Evolutionary conservation across 2,888 invertebrate genomes (phyloP), one percentile per base, ranked within the genome.

Genomic region (Kryphioiulus occultus): DNA sequence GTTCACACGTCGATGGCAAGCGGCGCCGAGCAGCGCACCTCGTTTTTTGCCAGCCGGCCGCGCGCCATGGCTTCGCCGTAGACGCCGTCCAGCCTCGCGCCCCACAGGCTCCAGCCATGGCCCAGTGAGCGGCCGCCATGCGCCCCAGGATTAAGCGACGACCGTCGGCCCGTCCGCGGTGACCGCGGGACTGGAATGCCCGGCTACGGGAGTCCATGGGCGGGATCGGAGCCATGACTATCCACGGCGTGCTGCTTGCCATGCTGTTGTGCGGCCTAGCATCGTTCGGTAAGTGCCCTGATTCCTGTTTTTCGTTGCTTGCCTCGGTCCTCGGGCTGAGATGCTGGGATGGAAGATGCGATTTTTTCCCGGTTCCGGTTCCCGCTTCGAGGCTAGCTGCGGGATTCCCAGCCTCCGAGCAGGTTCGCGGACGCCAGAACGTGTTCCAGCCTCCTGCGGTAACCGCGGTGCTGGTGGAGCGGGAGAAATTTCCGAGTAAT

Each of bases 141-240:
- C 19, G 68, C 12, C 17, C 19, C 10, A 53, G 53, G 53, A 53
- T 17, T 17, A 53, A n/a, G 53, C 17, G 35, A 35, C 35, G 35
- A 35, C 3, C 35, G 35, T 19, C 53, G 19, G 53, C 19, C n/a
- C 19, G 53, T 17, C 19, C 35, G 84, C 44, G 44, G 85, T 85
- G 53, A 78, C n/a, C 86, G 88, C 86, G 68, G 68, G 88, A 85
- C 87, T 89, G 89, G 89, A 89, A 89, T 89, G 89, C 88, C 88
- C 89, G 88, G 86, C 83, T 59, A 88, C 87, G 88, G 87, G 85
- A 87, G 53, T 59, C 87, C 82, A 86, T 88, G 88, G 85, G 68
- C 87, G 89, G 86, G 88, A 88, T 85, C 89, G 88, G 83, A 89
- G 89, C 89, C 89, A 89, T 89, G 89, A 89, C 87, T 89, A 88